A percentile compares a stretch with the other conserved stretches of the same genome.
phyloP scores from a whole-genome alignment of 1,140 invertebrate genomes.

The Spodoptera litura region DNA sequence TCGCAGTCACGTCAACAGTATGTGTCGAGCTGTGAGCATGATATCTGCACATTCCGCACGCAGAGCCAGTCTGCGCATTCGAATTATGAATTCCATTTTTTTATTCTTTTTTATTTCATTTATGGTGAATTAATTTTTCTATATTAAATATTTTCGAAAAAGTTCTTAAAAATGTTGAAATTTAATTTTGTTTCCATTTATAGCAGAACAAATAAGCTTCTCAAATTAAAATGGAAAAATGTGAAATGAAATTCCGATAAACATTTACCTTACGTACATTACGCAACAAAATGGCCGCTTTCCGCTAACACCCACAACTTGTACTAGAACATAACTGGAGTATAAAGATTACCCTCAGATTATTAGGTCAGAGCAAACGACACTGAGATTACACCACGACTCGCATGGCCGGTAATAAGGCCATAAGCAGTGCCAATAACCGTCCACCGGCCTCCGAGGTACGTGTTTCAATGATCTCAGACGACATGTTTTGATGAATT shows the following conservation, averaged over 20 bases:
- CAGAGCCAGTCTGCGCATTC: not conserved
- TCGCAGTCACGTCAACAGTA: conserved; percentile 40
- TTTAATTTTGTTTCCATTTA: no score
- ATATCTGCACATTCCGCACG: conserved; percentile 41
- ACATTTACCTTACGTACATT: no score
- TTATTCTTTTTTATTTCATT: no score
- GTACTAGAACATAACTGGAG: conserved; percentile 13
- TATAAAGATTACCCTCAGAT: conserved; percentile 21
- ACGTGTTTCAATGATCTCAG: conserved; percentile 13
- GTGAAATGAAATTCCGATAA: no score
- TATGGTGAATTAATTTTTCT: no score
- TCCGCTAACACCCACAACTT: not conserved
- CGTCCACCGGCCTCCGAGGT: conserved; percentile 1
- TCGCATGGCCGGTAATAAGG: conserved; percentile 21
- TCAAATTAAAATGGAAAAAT: no score
- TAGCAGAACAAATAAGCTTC: no score
- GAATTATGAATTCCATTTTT: no score
- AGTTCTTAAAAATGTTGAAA: no score
- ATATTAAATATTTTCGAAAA: no score
- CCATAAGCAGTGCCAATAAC: not conserved
- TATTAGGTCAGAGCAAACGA: conserved; percentile 36
- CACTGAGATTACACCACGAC: conserved; percentile 19
- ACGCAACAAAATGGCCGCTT: not conserved
- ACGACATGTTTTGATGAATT: conserved; percentile 11
- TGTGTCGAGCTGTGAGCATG: conserved; percentile 29